A percentile compares a stretch with the other conserved stretches of the same genome.
Conservation (phyloP, 2,113 vertebrate species). For the Himantopus leucocephalus region DNA sequence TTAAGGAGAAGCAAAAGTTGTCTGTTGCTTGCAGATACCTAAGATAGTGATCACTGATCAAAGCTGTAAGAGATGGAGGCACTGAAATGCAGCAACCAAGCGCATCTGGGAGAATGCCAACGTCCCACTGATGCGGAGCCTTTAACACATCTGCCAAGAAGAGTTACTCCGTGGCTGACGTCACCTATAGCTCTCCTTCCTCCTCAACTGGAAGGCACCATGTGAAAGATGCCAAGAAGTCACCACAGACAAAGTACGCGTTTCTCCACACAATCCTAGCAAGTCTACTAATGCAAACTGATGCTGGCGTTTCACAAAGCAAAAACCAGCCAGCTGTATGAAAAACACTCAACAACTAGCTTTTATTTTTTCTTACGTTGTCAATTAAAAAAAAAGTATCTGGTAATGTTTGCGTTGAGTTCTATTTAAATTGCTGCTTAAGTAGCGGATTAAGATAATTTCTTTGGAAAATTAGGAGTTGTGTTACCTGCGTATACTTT, state of each 20-base stretch:
- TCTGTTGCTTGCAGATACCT: not conserved
- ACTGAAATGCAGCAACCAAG: not conserved
- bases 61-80: not conserved
- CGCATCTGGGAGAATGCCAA: not conserved
- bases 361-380: not conserved
- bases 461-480: not conserved
- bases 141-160: accelerated
- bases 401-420: not conserved
- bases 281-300: not conserved
- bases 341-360: not conserved
- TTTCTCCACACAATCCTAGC: not conserved
- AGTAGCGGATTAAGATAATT: not conserved
- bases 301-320: not conserved
- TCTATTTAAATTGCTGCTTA: not conserved
- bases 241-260: accelerated
- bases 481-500: not conserved
- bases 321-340: not conserved
- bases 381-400: not conserved
- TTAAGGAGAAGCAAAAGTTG: not conserved
- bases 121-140: accelerated
- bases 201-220: not conserved
- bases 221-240: not conserved
- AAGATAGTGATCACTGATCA: not conserved
- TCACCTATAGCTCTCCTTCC: not conserved
- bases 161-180: not conserved